Evolutionary conservation across 64 coral and sea anemone species (phyloP), one percentile per base, ranked within the genome.

Genomic region (Acropora yongei): DNA sequence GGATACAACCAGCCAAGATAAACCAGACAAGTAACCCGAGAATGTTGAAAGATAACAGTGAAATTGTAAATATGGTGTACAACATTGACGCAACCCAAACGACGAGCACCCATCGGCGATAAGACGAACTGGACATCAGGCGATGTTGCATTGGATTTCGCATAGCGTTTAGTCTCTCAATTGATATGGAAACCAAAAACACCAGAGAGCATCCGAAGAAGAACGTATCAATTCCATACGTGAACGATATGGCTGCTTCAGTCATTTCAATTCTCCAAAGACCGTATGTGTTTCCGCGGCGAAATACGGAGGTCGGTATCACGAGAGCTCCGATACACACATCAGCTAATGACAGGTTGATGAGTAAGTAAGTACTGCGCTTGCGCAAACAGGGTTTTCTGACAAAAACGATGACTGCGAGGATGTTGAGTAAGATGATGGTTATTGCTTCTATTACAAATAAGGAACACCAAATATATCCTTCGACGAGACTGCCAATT

Each of bases 121-220:
- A 85, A 3, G 65, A 8, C 41, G 66, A 66, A 14, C 43, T 42
- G 9, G 82, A 71, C 18, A 85, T 39, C 18, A 47, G 5, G 8
- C 44, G 42, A 49, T 85, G 82, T 19, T 65, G 42, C 6, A 85
- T 68, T 69, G 82, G 82, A 71, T 71, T 49, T n/a, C 82, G 66
- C 44, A 57, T 85, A 49, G 82, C 82, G 17, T 85, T 16, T 44
- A 85, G 82, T 30, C 82, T 85, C 44, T 85, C 82, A 5, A 85
- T 68, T 49, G 82, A 85, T 20, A 85, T 85, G 0, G 82, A 85
- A 44, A 39, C 82, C 18, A 85, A n/a, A 72, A 85, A 85, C 44
- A 18, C 63, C 11, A 85, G 82, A 0, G 82, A 85, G 46, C 82
- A 71, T 4, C 82, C 82, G 49, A 68, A 85, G 44, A 72, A 85